A percentile compares a stretch with the other conserved stretches of the same genome.
Evolutionary conservation across 2,888 invertebrate genomes (phyloP).

Genomic region (Apocheima hispidaria): DNA sequence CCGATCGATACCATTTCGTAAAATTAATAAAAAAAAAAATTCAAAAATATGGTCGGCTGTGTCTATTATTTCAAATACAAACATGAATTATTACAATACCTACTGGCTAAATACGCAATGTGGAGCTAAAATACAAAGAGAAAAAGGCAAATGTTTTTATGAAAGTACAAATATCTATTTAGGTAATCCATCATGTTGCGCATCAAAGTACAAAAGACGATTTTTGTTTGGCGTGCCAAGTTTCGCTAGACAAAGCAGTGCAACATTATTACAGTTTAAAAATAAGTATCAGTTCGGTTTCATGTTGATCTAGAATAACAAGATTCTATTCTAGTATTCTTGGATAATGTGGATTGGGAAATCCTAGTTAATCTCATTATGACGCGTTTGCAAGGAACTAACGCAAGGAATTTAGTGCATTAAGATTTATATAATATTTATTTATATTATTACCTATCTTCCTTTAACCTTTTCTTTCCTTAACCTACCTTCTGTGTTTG

Average conservation of each 20-base stretch:
- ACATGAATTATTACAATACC: no score
- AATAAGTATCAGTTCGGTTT: constrained; percentile 23
- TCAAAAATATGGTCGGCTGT: no score
- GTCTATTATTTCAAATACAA: no score
- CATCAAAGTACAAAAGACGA: constrained; percentile 31
- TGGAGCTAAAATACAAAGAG: no score
- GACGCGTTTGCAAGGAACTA: constrained; percentile 12
- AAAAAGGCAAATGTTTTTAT: background rate
- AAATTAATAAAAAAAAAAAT: no score
- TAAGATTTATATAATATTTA: background rate
- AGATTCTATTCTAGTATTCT: constrained; percentile 19
- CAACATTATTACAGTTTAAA: constrained; percentile 32
- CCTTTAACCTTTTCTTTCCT: no score
- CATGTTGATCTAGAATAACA: constrained; percentile 20
- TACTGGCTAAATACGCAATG: no score
- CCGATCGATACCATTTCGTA: no score
- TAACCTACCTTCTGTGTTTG: no score
- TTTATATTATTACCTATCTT: no score
- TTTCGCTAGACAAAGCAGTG: constrained; percentile 38
- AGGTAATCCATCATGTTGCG: constrained; percentile 14
- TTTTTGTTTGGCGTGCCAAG: constrained; percentile 38
- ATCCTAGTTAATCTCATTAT: constrained; percentile 18
- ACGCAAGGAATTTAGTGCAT: constrained; percentile 2
- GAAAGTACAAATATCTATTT: constrained; percentile 14
- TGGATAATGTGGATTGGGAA: constrained; percentile 9